Evolutionary conservation across 2,113 vertebrate species (phyloP).

Genomic region (Gymnorhina tibicen): DNA sequence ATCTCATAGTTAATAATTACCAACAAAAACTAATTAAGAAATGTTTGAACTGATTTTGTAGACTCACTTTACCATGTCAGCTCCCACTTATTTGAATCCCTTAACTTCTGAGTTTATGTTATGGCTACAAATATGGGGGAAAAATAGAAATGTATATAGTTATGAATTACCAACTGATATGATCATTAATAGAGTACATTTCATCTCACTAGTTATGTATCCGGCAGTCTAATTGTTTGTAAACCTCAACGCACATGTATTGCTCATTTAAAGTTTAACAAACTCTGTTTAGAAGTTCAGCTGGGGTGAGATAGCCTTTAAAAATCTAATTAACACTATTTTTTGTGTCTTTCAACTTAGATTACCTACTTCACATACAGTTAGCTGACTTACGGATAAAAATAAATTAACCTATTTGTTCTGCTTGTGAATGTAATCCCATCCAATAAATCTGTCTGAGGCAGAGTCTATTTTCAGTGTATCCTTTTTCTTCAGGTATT

Average conservation of each 20-base stretch:
- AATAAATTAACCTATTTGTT: conserved; percentile 15
- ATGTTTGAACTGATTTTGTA: neutral
- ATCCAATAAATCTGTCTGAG: neutral
- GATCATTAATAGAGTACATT: neutral
- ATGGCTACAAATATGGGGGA: neutral
- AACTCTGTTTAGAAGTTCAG: neutral
- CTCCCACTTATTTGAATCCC: neutral
- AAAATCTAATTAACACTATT: conserved; percentile 16
- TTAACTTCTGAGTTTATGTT: neutral
- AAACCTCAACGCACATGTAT: neutral
- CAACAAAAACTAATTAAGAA: neutral
- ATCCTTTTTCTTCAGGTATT: neutral
- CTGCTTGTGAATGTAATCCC: neutral
- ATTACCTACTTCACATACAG: neutral
- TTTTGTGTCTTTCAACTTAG: conserved; percentile 2
- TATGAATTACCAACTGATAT: neutral
- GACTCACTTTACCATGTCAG: neutral
- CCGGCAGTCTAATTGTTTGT: neutral
- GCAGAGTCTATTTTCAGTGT: neutral
- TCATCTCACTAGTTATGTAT: neutral
- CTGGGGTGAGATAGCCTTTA: conserved; percentile 1
- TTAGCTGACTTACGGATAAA: neutral
- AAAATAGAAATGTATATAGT: neutral
- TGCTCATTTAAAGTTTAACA: neutral
- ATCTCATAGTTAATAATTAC: neutral